Percentiles rank a stretch among this genome's conserved stretches.
Conservation (phyloP, 2,888 invertebrate genomes). For the Himalopsyche tibetana region DNA sequence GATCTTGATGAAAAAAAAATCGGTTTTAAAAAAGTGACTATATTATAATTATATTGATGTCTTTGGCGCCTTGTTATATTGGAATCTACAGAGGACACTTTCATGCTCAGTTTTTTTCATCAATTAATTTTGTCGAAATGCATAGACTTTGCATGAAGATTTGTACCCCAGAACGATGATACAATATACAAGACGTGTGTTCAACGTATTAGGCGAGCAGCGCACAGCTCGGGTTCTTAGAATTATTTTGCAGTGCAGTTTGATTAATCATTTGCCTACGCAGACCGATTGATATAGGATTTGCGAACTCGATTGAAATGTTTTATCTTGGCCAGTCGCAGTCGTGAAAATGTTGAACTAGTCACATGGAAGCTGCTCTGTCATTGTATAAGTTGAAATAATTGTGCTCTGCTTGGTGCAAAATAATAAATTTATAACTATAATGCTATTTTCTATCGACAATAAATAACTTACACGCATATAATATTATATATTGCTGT, state of each 20-base stretch:
- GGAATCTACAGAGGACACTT: too few relatives aligned
- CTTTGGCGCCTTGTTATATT: too few relatives aligned
- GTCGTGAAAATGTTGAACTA: slow-evolving; percentile 35
- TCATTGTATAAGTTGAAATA: slow-evolving; percentile 36
- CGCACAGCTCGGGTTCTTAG: not conserved
- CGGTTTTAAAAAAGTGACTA: too few relatives aligned
- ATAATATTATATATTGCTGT: too few relatives aligned
- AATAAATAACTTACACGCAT: too few relatives aligned
- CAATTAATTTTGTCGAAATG: too few relatives aligned
- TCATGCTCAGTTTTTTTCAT: too few relatives aligned
- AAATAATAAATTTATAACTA: slow-evolving; percentile 18
- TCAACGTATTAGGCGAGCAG: slow-evolving; percentile 28
- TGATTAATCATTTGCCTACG: slow-evolving; percentile 45
- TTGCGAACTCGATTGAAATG: slow-evolving; percentile 38
- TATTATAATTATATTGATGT: too few relatives aligned
- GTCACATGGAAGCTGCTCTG: slow-evolving; percentile 31
- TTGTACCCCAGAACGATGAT: too few relatives aligned
- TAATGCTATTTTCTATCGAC: not conserved
- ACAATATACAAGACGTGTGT: too few relatives aligned
- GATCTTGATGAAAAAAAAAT: too few relatives aligned
- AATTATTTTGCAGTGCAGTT: slow-evolving; percentile 39
- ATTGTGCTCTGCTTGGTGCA: slow-evolving; percentile 27
- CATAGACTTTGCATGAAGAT: too few relatives aligned
- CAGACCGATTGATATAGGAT: slow-evolving; percentile 48
- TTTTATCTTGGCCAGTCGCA: slow-evolving; percentile 36